Base-by-base conservation (phyloP, 2,888 invertebrate species). In the Saturnia pavonia region DNA sequence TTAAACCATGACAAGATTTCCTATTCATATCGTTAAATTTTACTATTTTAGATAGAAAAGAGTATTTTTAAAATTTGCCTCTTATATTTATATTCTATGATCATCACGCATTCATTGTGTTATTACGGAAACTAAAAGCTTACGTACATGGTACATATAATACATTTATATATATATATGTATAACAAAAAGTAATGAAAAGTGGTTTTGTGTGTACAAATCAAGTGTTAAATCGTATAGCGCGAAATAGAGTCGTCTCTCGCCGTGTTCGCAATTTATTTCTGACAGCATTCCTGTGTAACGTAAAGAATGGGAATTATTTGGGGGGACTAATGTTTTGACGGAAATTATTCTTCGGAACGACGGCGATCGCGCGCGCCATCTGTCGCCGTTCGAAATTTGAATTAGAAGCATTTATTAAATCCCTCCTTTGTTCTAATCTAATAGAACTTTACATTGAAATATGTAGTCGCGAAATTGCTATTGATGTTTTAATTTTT, bases 321-420 rank as follows among this genome's bases (percentile, higher is more conserved):
- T 85, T 82, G 74, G 77, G 74, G 74, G 76, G 73, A 74, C 78
- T 75, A 80, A 85, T 86, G 82, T 85, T 87, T 82, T 86, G 84
- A 84, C 82, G 83, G 82, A 86, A 86, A 87, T 88, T 87, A 88
- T 87, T 88, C 84, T 42, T 70, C 77, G 73, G 77, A 80, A 77
- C 79, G 77, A 75, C 76, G 77, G 80, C 84, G 83, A 87, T 87
- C 82, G 83, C 77, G 79, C 78, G 74, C 78, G 75, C 86, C 88
- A 88, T 87, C 88, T 89, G 88, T 83, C 82, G 80, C 84, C 80
- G 75, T 80, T 87, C 83, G 77, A 84, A 84, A 87, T 88, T 88
- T 85, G 82, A 88, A 87, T 86, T 80, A 76, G 81, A 78, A 82
- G 80, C 85, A 87, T 88, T 88, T 88, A 88, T 87, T 88, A 88